Base-by-base conservation (phyloP, 2,797 vertebrate species). In the Garrulus glandarius region DNA sequence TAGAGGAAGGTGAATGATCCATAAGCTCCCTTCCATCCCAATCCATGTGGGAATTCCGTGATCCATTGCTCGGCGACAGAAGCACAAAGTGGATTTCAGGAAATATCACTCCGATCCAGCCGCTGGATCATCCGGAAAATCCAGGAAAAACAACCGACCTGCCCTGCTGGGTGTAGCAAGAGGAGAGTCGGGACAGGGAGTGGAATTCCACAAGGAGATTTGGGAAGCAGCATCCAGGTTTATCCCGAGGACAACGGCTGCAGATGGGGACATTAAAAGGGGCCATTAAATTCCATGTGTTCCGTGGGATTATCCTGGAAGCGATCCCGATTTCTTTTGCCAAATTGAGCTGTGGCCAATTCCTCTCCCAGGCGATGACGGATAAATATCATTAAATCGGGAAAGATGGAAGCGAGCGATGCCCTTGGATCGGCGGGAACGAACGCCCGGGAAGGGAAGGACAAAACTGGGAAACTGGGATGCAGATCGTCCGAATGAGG, bases 301-400 rank as follows among this genome's bases (percentile, higher is more conserved):
- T 97, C 86, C 9, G 22, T 3, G 49, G 93, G 96, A 96, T 96
- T 95, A 87, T 92, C 84, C 96, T 96, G 95, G 96, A 95, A 95
- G 78, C 4, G 3, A 89, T 86, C 85, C 93, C 82, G 41, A 72
- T 92, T 89, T 77, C 49, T 94, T 96, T 79, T 85, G 91, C 95
- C 95, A 96, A 61, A 46, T n/a, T 93, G 95, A 93, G 93, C 75
- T 50, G 81, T 56, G 52, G 94, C 91, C 95, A 97, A 85, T 86
- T 95, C 44, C 93, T 93, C 60, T 91, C 92, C 92, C 91, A n/a
- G 88, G 95, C 10, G 77, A n/a, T 83, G 95, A 37, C 17, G 94
- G 92, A 96, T 96, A 96, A 97, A 97, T 96, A 94, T 93, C 95
- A 94, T 96, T 94, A 95, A 95, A 90, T 23, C 69, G 85, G 91